Evolutionary conservation across 2,113 vertebrate species (phyloP).

Genomic region (Rhynchopsitta pachyrhyncha): DNA sequence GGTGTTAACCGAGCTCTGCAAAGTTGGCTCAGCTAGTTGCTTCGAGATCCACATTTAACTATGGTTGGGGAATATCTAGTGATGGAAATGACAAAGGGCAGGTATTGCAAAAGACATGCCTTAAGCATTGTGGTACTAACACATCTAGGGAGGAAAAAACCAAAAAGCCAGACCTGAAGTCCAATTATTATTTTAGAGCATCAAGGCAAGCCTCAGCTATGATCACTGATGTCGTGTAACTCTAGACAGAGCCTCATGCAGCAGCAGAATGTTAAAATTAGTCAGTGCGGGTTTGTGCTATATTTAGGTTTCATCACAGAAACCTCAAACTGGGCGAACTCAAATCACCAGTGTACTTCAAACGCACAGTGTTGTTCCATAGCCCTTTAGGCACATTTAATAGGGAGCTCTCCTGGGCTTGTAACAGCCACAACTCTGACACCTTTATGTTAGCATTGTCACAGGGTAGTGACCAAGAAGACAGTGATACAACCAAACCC

Average conservation of each 20-base stretch:
- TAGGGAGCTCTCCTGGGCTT: neutral
- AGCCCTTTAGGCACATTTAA: neutral
- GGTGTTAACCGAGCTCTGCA: neutral
- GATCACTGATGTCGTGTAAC: neutral
- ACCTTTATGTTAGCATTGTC: neutral
- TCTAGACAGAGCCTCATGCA: neutral
- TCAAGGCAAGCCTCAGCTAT: neutral
- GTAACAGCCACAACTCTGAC: neutral
- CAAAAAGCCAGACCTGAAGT: neutral
- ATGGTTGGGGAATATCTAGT: neutral
- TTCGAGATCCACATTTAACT: neutral
- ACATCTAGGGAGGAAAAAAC: neutral
- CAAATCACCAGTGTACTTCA: neutral
- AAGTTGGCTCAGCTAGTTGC: neutral
- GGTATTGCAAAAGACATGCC: rapidly evolving
- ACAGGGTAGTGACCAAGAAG: neutral
- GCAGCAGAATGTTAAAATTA: neutral
- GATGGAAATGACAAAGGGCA: neutral
- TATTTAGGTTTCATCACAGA: neutral
- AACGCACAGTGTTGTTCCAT: rapidly evolving
- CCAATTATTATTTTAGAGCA: neutral
- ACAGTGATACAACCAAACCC: neutral
- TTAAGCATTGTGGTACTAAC: neutral
- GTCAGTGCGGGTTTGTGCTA: neutral
- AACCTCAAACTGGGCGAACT: neutral